phyloP scores from a whole-genome alignment of 1,140 invertebrate genomes.

The Temnothorax longispinosus region DNA sequence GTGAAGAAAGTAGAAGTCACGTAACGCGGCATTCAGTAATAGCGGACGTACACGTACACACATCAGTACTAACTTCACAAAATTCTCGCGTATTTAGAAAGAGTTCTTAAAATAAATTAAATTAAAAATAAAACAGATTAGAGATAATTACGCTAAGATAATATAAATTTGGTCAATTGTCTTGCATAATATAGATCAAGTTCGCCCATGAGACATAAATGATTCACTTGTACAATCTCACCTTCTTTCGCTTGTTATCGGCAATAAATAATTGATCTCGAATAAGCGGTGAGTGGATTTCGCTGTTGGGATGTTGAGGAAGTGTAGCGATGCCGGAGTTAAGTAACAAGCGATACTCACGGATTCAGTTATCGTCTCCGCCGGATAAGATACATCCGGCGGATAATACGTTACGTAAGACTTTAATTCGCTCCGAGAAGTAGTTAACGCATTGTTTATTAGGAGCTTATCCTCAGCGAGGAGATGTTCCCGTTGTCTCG shows the following conservation, averaged over 20 bases:
- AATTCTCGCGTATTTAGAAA: background rate
- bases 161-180: background rate
- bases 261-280: slow-evolving; percentile 24
- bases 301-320: background rate
- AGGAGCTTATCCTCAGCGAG: background rate
- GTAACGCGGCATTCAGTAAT: background rate
- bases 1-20: background rate
- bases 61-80: background rate
- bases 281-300: slow-evolving; percentile 25
- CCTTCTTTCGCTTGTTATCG: background rate
- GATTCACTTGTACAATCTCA: background rate
- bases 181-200: background rate
- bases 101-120: background rate
- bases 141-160: background rate
- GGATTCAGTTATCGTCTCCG: background rate
- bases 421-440: background rate
- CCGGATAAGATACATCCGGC: background rate
- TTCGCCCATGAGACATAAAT: background rate
- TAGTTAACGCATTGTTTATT: slow-evolving; percentile 25
- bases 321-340: background rate
- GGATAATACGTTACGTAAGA: slow-evolving; percentile 3
- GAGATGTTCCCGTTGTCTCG: no score
- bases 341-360: slow-evolving; percentile 18
- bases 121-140: slow-evolving; percentile 12
- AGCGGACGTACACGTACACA: background rate